These are phyloP conservation scores for Iphiclides podalirius DNA, from an alignment of 2,888 invertebrate species.

Conservation along the genomic window DNA sequence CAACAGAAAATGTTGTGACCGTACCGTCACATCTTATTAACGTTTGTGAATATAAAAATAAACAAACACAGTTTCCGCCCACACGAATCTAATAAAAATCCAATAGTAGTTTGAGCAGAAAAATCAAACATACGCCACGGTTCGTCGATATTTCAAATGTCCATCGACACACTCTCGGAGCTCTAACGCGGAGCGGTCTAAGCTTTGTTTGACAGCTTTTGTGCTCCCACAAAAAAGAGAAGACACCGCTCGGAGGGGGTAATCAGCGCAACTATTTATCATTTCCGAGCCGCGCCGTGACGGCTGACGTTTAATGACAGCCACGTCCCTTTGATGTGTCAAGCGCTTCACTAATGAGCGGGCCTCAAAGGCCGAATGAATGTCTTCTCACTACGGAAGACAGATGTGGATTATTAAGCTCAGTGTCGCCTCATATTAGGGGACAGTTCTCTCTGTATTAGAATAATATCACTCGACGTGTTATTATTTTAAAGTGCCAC, in stretches of 20 bases:
- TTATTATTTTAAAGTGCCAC: neutral
- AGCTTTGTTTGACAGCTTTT: conserved; percentile 34
- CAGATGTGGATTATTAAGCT: conserved; percentile 27
- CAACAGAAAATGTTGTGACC: too few relatives aligned
- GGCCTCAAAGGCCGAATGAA: conserved; percentile 30
- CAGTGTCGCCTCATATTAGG: conserved; percentile 11
- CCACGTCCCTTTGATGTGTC: conserved; percentile 62
- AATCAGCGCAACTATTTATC: conserved; percentile 65
- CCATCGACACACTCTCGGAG: conserved; percentile 6
- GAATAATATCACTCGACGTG: neutral
- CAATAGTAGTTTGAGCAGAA: too few relatives aligned
- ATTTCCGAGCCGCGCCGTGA: conserved; percentile 48
- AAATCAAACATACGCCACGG: neutral
- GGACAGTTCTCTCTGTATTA: neutral
- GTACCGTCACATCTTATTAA: too few relatives aligned
- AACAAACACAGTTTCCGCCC: too few relatives aligned
- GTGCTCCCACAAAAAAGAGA: conserved; percentile 44
- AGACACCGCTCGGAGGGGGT: conserved; percentile 34
- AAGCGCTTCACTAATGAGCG: conserved; percentile 55
- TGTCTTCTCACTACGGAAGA: conserved; percentile 27
- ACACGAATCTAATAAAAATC: too few relatives aligned
- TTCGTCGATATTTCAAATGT: neutral
- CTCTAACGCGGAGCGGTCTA: conserved; percentile 23
- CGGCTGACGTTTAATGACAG: conserved; percentile 53
- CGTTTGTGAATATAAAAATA: too few relatives aligned